Base-by-base conservation (phyloP, 1,140 invertebrate species). In the Cotesia chilonis region DNA sequence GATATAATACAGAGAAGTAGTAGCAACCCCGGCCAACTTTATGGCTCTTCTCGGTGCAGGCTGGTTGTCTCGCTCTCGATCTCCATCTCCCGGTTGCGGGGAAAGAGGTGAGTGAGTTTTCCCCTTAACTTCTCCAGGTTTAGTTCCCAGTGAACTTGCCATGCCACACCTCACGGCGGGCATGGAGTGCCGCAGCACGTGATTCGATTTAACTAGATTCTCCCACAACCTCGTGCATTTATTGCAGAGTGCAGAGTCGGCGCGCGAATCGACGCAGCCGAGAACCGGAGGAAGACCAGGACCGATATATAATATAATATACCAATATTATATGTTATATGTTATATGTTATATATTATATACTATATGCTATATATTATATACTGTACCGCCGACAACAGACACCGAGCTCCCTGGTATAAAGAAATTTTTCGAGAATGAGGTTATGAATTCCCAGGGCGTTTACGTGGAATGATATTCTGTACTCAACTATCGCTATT, bases 151-250 rank as follows among this genome's bases (percentile, higher is more conserved):
- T 38, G 10, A 20, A 51, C 57, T 68, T 47, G 20, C 12, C 63
- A 61, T 72, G 71, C 71, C 65, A 72, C 71, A 72, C 64, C 70
- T 72, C 52, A 65, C 66, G 64, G 52, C 70, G 67, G 64, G 52
- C 70, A 72, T 72, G n/a, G 63, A 72, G 64, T 72, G 37, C 37
- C 63, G 12, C 52, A 41, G 70, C 70, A 72, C 70, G 70, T 72
- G 70, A 72, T 72, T 67, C 64, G 70, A 63, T 72, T 72, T 72
- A 72, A 72, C 70, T 72, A 72, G 64, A 72, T 67, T 72, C 63
- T 64, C 61, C 63, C 10, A 36, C 64, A 36, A 59, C 38, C 63
- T 60, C 65, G 65, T 68, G 65, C 71, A 72, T 72, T 72, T 72
- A 72, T 72, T 68, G 71, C 57, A 20, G 20, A 61, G 55, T 59